A percentile compares a stretch with the other conserved stretches of the same genome.
Conservation (phyloP, 2,888 invertebrate species). For the Ctenicera cuprea region DNA sequence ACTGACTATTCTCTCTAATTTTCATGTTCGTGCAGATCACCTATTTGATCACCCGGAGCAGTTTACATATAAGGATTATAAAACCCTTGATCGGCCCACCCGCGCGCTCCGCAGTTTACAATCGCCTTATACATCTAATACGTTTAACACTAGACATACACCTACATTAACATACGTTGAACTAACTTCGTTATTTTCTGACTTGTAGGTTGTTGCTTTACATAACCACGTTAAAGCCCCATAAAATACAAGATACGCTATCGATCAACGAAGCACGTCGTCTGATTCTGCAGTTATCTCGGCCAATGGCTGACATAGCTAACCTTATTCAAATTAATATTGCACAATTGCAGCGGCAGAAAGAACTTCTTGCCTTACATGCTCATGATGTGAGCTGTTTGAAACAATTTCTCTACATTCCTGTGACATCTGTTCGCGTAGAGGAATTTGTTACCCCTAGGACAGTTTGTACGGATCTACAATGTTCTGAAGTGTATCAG, state of each 20-base stretch:
- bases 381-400: background rate
- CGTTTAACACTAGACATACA: no score
- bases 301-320: background rate
- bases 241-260: conserved; percentile 60
- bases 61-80: no score
- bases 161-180: no score
- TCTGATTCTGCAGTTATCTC: conserved; percentile 60
- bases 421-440: background rate
- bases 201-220: conserved; percentile 62
- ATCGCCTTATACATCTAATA: no score
- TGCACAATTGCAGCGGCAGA: background rate
- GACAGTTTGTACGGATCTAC: background rate
- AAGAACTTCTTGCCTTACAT: background rate
- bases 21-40: no score
- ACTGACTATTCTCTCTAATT: no score
- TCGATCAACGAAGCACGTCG: conserved; percentile 64
- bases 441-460: background rate
- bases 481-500: conserved; percentile 1
- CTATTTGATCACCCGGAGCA: no score
- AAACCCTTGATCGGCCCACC: no score
- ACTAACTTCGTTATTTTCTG: no score
- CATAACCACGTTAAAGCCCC: conserved; percentile 62
- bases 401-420: background rate
- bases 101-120: no score
- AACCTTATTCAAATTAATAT: background rate